Conservation (phyloP, 2,888 invertebrate species). For the Byasa hedistus region DNA sequence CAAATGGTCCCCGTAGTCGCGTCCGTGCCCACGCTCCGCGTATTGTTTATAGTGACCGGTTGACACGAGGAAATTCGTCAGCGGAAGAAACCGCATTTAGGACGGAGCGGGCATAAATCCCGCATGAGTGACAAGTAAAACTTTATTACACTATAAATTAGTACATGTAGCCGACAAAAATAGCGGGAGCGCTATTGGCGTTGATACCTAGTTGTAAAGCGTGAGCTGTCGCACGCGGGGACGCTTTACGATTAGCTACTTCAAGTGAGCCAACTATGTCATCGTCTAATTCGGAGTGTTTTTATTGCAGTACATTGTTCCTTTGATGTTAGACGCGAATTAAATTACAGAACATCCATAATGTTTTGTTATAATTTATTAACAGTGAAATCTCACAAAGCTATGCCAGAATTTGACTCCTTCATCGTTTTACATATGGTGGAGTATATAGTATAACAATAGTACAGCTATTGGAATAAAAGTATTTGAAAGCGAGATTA, state of each 20-base stretch:
- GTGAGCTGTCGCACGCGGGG: slow-evolving; percentile 68
- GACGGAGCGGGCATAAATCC: slow-evolving; percentile 71
- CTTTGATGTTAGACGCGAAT: slow-evolving; percentile 14
- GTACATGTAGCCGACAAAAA: slow-evolving; percentile 67
- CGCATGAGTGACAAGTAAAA: slow-evolving; percentile 75
- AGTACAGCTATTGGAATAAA: no score
- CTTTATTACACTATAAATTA: slow-evolving; percentile 76
- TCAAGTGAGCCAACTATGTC: slow-evolving; percentile 36
- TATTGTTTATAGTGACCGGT: slow-evolving; percentile 61
- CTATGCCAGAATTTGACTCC: no score
- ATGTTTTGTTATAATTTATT: no score
- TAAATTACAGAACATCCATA: slow-evolving; percentile 12
- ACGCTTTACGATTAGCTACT: slow-evolving; percentile 53
- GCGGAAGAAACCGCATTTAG: slow-evolving; percentile 77
- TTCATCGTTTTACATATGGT: no score
- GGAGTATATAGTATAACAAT: no score
- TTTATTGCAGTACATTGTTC: slow-evolving; percentile 24
- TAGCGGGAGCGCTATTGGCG: slow-evolving; percentile 61
- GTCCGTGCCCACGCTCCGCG: slow-evolving; percentile 56
- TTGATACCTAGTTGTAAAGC: slow-evolving; percentile 64
- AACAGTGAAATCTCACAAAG: no score
- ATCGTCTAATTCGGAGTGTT: slow-evolving; percentile 27
- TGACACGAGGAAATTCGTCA: slow-evolving; percentile 75
- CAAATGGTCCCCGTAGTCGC: slow-evolving; percentile 59
- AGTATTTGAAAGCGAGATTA: no score